These are phyloP conservation scores for Athalia cordata DNA, from an alignment of 2,888 invertebrate genomes.

Conservation along the genomic window DNA sequence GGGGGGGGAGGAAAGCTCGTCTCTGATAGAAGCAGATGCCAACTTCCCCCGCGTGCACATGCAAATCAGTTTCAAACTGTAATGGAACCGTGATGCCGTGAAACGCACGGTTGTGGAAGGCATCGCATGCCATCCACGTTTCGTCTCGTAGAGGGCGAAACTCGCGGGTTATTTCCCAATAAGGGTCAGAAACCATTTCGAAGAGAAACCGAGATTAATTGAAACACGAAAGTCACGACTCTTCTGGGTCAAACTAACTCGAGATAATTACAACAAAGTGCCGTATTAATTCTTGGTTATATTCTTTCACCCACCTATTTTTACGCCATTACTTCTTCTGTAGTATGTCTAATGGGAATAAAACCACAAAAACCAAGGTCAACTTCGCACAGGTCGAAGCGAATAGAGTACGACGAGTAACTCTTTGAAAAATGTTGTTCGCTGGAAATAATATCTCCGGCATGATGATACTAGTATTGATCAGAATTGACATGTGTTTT, in stretches of 20 bases:
- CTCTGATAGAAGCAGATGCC: slow-evolving; percentile 39
- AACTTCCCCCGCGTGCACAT: slow-evolving; percentile 43
- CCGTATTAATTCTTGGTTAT: not conserved
- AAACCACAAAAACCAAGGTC: no score
- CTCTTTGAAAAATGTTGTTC: no score
- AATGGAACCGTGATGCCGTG: slow-evolving; percentile 43
- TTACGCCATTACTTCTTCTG: no score
- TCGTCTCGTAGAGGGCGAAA: slow-evolving; percentile 36
- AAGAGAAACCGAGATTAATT: slow-evolving; percentile 37
- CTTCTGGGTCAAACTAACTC: not conserved
- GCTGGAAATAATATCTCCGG: no score
- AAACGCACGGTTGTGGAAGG: slow-evolving; percentile 39
- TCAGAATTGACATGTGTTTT: no score
- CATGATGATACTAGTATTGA: no score
- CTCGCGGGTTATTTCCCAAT: slow-evolving; percentile 41
- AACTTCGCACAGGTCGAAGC: no score
- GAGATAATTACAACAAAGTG: slow-evolving; percentile 29
- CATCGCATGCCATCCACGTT: slow-evolving; percentile 42
- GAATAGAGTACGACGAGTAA: no score
- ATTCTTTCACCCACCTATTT: not conserved
- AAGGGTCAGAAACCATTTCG: slow-evolving; percentile 34
- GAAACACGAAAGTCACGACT: slow-evolving; percentile 39
- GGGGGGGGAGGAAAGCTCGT: slow-evolving; percentile 2
- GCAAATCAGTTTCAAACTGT: slow-evolving; percentile 44
- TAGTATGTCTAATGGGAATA: no score